Base-by-base conservation (phyloP, 2,797 vertebrate species). In the Sebastes miniatus region DNA sequence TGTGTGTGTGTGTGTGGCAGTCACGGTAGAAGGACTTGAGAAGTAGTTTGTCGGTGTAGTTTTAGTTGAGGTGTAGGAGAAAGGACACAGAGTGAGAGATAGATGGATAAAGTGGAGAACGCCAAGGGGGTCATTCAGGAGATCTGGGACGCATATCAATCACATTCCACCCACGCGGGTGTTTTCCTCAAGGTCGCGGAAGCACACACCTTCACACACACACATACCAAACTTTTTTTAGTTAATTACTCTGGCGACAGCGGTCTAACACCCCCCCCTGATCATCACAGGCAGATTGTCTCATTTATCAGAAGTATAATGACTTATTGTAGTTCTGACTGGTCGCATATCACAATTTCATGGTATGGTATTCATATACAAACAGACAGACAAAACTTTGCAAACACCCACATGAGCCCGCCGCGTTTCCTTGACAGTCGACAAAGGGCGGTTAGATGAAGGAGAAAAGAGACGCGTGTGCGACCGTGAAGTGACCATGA, bases 401-500 rank as follows among this genome's bases (percentile, higher is more conserved):
- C 47, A 74, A 77, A 75, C n/a, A 76, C 24, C 39, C 13, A 13
- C 20, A 59, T 8, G 32, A 79, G 73, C 24, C 77, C 43, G 61
- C 54, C 13, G 56, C 73, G 77, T 83, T 8, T 36, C 76, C 43
- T 69, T 80, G 75, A 83, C 69, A 70, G 73, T 56, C 64, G 4
- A 76, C 29, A 84, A 73, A 83, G 57, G 66, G n/a, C 52, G 73
- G 72, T 43, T 66, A 83, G 81, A 84, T 8, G 57, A 90, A 91
- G 82, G 78, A 86, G 82, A 89, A 80, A 85, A 85, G 87, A 92
- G 87, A 91, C 87, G 74, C 57, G 80, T 20, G 57, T 76, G 78
- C 36, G 77, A 90, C 92, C 84, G 58, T 91, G 91, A 91, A 79
- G 81, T 89, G 91, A 92, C 89, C 90, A 85, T 94, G 92, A 95